Base-by-base conservation (phyloP, 2,888 invertebrate genomes). In the Ochropacha duplaris region DNA sequence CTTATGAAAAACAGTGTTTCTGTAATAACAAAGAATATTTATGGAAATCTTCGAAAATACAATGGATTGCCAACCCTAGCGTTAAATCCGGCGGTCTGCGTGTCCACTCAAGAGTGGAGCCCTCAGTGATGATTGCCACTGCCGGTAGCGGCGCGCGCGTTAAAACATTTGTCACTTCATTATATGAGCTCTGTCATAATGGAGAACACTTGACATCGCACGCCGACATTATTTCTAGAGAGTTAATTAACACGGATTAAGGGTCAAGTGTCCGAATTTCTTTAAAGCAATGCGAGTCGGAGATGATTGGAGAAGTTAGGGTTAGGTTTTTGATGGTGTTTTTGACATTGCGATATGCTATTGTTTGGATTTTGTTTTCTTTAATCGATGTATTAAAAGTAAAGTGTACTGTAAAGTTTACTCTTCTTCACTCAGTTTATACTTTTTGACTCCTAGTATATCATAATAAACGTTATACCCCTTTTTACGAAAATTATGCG, bases 101-200 rank as follows among this genome's bases (percentile, higher is more conserved):
- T 64, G 70, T 68, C 66, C 66, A 63, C 64, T 76, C 62, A 76
- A 81, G 81, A 71, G 72, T 57, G 60, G 65, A 52, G 75, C 68
- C 70, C 81, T 80, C 66, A 65, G 73, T 82, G 81, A 74, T 36
- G 36, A 36, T n/a, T n/a, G 50, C 14, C 56, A 36, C 36, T n/a
- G 50, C 14, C 56, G 55, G 56, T 54, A 4, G n/a, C 36, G 36
- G 69, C 55, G 66, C 63, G 57, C 54, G 68, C 71, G 75, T 72
- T 78, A 77, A 72, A 84, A 86, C 83, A 84, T 83, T 85, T 85
- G 89, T 89, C 90, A 87, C 83, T 84, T 84, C 81, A 87, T 86
- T 83, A 84, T 24, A 72, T 65, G 72, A 59, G 61, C 61, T 44
- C 59, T 55, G 26, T 59, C 63, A 68, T 76, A 78, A 79, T 84